Percentiles rank a stretch among this genome's conserved stretches.
Conservation (phyloP, 2,797 vertebrate genomes). For the Choloepus didactylus region DNA sequence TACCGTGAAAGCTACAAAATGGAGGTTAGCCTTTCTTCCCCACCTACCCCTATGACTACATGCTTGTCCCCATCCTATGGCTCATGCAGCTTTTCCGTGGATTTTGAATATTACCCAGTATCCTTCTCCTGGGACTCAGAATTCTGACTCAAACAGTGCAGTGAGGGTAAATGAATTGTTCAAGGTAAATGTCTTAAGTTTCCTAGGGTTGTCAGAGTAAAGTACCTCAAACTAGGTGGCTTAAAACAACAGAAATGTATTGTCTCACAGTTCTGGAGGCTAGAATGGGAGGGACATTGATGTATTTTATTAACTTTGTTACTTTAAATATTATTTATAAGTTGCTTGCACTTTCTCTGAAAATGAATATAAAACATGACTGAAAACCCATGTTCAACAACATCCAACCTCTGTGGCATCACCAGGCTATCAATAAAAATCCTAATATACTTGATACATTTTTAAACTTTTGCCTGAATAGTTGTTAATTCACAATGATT, state of each 20-base stretch:
- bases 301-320: not conserved
- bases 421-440: not conserved
- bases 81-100: not conserved
- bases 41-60: not conserved
- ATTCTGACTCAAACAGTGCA: not conserved
- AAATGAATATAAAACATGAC: not conserved
- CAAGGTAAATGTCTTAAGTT: not conserved
- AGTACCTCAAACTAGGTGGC: too few relatives aligned
- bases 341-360: constrained; percentile 9
- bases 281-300: not conserved
- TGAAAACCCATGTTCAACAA: not conserved
- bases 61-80: not conserved
- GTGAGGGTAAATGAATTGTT: not conserved
- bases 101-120: not conserved
- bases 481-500: not conserved
- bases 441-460: not conserved
- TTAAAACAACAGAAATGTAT: too few relatives aligned
- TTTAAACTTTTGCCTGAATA: not conserved
- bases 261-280: too few relatives aligned
- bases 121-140: not conserved
- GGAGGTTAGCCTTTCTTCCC: not conserved
- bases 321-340: not conserved
- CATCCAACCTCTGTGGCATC: not conserved
- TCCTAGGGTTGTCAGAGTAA: too few relatives aligned
- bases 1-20: not conserved